Conservation (phyloP, 2,113 vertebrate species). For the Shinisaurus crocodilurus region DNA sequence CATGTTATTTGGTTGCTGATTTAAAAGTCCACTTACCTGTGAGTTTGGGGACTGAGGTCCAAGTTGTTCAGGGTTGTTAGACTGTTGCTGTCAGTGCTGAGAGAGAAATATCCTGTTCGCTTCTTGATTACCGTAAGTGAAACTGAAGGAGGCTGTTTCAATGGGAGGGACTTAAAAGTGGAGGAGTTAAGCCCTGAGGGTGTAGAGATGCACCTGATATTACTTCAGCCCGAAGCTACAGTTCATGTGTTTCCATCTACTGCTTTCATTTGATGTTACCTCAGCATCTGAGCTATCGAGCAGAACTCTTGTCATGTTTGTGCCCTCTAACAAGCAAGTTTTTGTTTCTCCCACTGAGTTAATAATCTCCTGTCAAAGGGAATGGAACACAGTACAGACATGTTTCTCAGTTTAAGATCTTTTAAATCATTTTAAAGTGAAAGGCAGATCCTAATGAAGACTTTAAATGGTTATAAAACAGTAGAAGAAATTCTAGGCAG, state of each 20-base stretch:
- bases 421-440: neutral
- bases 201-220: conserved; percentile 95
- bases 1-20: conserved; percentile 1
- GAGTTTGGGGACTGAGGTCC: conserved; percentile 38
- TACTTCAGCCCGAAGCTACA: conserved; percentile 93
- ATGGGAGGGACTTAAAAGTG: conserved; percentile 91
- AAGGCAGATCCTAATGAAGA: neutral
- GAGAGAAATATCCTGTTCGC: conserved; percentile 80
- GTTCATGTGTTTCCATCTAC: conserved; percentile 82
- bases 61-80: conserved; percentile 30
- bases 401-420: neutral
- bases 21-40: conserved; percentile 71
- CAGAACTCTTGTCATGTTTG: conserved; percentile 38
- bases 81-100: conserved; percentile 70
- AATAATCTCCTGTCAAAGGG: neutral
- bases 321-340: conserved; percentile 67
- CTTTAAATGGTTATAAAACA: conserved; percentile 13
- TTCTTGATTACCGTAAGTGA: conserved; percentile 81
- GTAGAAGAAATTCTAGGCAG: conserved; percentile 23
- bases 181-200: conserved; percentile 94
- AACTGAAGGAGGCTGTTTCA: conserved; percentile 86
- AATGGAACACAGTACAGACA: neutral
- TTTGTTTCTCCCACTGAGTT: conserved; percentile 18
- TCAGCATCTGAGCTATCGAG: conserved; percentile 62
- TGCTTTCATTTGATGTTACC: conserved; percentile 70